Evolutionary conservation across 1,140 invertebrate genomes (phyloP).

Genomic region (Hydropsyche tenuis): DNA sequence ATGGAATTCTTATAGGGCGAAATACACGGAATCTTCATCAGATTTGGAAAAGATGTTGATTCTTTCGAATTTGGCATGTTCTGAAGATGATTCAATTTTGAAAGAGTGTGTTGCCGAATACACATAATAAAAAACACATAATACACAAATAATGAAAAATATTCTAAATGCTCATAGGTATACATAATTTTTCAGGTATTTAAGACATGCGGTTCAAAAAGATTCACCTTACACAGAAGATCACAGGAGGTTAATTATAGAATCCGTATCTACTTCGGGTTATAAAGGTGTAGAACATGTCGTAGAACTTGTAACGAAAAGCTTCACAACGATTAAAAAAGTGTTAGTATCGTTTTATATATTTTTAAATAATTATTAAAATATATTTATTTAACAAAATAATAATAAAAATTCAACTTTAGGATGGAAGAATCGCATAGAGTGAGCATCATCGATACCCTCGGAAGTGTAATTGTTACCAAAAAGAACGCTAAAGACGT

Average conservation of each 20-base stretch:
- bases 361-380: not conserved
- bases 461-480: not conserved
- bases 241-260: constrained; percentile 51
- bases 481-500: no score
- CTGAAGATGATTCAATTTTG: not conserved
- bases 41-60: not conserved
- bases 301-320: constrained; percentile 55
- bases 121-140: no score
- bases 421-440: no score
- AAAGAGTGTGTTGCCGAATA: constrained; percentile 52
- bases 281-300: constrained; percentile 55
- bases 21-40: not conserved
- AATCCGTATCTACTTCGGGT: constrained; percentile 56
- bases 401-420: not conserved
- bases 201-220: constrained; percentile 41
- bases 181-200: constrained; percentile 22
- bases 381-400: not conserved
- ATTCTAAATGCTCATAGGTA: no score
- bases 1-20: constrained; percentile 47
- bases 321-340: constrained; percentile 55
- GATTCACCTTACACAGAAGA: constrained; percentile 59
- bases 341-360: constrained; percentile 49
- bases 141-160: no score
- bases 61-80: constrained; percentile 1
- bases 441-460: not conserved